A percentile compares a stretch with the other conserved stretches of the same genome.
Conservation (phyloP, 2,797 vertebrate genomes). For the Paedocypris micromegethes region DNA sequence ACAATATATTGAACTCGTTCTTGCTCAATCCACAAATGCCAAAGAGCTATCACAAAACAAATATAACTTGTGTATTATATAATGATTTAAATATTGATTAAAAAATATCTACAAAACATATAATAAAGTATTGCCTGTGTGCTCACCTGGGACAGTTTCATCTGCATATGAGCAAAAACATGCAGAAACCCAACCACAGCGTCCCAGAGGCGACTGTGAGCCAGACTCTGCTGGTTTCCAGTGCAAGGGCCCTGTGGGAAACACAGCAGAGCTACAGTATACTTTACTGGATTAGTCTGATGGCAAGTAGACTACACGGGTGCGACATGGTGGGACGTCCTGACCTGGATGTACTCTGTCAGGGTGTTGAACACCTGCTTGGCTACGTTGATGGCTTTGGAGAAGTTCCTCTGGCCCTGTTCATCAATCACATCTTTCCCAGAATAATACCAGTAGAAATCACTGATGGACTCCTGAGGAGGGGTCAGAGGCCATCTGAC, state of each 20-base stretch:
- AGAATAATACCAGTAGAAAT: constrained; percentile 98
- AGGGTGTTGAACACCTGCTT: constrained; percentile 97
- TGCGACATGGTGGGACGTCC: not conserved
- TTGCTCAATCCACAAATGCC: too few species aligned
- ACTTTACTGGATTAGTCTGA: not conserved
- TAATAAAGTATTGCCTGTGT: too few species aligned
- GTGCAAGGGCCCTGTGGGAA: constrained; percentile 83
- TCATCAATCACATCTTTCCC: constrained; percentile 95
- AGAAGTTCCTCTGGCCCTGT: constrained; percentile 93
- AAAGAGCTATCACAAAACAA: too few species aligned
- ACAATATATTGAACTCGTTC: too few species aligned
- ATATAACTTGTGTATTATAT: too few species aligned
- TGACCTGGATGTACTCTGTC: constrained; percentile 94
- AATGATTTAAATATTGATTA: too few species aligned
- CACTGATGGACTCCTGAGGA: constrained; percentile 89
- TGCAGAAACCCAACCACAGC: constrained; percentile 95
- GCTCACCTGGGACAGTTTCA: constrained; percentile 92
- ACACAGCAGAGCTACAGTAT: not conserved
- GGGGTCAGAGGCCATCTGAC: not conserved
- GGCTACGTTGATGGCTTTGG: constrained; percentile 94
- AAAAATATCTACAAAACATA: too few species aligned
- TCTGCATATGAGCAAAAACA: constrained; percentile 96
- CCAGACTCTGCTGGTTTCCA: constrained; percentile 92
- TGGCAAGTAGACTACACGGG: too few species aligned
- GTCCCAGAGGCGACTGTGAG: constrained; percentile 92